A percentile compares a stretch with the other conserved stretches of the same genome.
Evolutionary conservation across 1,140 invertebrate species (phyloP).

Genomic region (Scaptomyza hsui): DNA sequence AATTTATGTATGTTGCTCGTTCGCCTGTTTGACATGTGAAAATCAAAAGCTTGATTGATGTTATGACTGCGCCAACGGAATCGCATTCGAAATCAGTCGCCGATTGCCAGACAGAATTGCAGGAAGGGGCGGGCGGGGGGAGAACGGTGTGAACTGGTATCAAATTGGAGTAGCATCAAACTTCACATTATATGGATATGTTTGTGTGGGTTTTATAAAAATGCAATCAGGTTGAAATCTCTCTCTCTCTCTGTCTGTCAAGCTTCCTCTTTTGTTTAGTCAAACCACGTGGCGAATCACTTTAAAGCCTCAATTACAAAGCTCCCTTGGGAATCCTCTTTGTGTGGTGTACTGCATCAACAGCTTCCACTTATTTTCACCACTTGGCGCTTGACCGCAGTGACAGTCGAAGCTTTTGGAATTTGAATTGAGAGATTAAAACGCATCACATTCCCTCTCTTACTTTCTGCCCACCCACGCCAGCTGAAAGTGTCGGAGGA

Average conservation of each 20-base stretch:
- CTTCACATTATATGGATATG: not conserved
- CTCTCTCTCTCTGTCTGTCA: not conserved
- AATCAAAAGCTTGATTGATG: slow-evolving; percentile 79
- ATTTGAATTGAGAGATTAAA: slow-evolving; percentile 79
- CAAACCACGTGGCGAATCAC: slow-evolving; percentile 17
- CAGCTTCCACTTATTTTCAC: slow-evolving; percentile 49
- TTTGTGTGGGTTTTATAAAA: slow-evolving; percentile 1
- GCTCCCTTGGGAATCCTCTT: not conserved
- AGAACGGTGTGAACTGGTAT: slow-evolving; percentile 7
- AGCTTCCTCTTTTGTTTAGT: not conserved
- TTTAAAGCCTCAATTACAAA: slow-evolving; percentile 34
- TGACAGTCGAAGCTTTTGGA: slow-evolving; percentile 40
- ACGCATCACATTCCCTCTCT: slow-evolving; percentile 6
- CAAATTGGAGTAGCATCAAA: slow-evolving; percentile 8
- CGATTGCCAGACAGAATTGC: not conserved
- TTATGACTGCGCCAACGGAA: slow-evolving; percentile 50
- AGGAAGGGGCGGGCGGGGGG: not conserved
- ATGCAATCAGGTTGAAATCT: not conserved
- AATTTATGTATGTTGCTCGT: slow-evolving; percentile 62
- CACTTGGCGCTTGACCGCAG: slow-evolving; percentile 36
- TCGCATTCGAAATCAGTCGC: slow-evolving; percentile 44
- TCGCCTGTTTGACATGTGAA: slow-evolving; percentile 64
- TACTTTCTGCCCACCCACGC: slow-evolving; percentile 20
- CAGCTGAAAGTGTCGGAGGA: not conserved
- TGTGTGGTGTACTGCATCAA: slow-evolving; percentile 5